Base-by-base conservation (phyloP, 2,888 invertebrate species). In the Macaria liturata region DNA sequence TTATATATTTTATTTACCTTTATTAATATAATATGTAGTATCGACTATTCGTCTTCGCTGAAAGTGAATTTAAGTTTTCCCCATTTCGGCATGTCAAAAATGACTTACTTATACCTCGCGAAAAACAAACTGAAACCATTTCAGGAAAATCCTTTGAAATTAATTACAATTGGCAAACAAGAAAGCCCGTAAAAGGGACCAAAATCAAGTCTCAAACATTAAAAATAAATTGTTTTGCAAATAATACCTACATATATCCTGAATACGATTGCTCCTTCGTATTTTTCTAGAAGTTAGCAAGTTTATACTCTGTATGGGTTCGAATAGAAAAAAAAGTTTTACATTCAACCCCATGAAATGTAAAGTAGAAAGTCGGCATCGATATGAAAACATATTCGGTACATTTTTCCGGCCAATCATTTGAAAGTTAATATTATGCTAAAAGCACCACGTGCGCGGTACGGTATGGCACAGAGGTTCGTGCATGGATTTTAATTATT, bases 401-500 rank as follows among this genome's bases (percentile, higher is more conserved):
- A 69, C 69, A 73, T 73, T 81, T 79, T 81, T 80, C 78, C 66
- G 62, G 65, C 78, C 78, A 78, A 80, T 80, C 78, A 80, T 81
- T 81, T 78, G 72, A 79, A 79, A 83, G 79, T 75, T 84, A 86
- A 88, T 86, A 86, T 84, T 86, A 88, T 86, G 86, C 84, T 81
- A 83, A 85, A 79, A 72, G 69, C 71, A 63, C 68, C 80, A 84
- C 85, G 86, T 86, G 77, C 87, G 75, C 63, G 88, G 90, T 68
- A 90, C 91, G 80, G 88, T 83, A 70, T 87, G 91, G 91, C 84
- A 91, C 91, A 74, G 72, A 64, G 70, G 73, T 91, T 91, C 91
- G 91, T 91, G 91, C 90, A 91, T 91, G 83, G 85, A 82, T 91
- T 91, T 91, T 91, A 91, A 91, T 91, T 91, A 91, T 90, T 88